phyloP scores from a whole-genome alignment of 2,113 vertebrate species.

The Melanocharis versteri region DNA sequence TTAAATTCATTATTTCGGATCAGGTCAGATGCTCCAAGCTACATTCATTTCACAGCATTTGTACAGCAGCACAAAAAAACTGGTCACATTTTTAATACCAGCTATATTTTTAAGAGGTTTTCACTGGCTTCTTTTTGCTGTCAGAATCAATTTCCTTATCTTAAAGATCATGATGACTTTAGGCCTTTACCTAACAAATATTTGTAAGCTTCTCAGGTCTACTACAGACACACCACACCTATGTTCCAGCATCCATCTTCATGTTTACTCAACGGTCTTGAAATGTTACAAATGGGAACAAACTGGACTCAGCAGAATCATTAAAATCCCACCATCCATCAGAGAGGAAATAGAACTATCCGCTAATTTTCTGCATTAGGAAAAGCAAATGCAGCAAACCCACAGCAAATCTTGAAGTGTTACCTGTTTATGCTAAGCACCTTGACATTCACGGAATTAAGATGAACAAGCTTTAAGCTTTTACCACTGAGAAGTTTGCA shows the following conservation, averaged over 20 bases:
- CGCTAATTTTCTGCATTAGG: neutral
- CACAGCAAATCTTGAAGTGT: neutral
- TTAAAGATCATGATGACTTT: neutral
- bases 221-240: neutral
- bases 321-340: neutral
- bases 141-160: neutral
- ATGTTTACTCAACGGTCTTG: neutral
- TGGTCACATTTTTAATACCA: neutral
- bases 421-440: neutral
- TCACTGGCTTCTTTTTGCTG: neutral
- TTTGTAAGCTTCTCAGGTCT: neutral
- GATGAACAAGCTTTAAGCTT: neutral
- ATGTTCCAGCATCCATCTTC: neutral
- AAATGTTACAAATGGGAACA: neutral
- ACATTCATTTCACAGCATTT: neutral
- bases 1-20: neutral
- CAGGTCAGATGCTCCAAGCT: neutral
- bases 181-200: neutral
- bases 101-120: neutral
- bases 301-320: fast-evolving
- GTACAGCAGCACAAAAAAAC: neutral
- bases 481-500: neutral
- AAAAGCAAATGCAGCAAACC: neutral
- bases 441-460: neutral
- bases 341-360: neutral